phyloP scores from a whole-genome alignment of 2,888 invertebrate species.

The Sminthurides aquaticus region DNA sequence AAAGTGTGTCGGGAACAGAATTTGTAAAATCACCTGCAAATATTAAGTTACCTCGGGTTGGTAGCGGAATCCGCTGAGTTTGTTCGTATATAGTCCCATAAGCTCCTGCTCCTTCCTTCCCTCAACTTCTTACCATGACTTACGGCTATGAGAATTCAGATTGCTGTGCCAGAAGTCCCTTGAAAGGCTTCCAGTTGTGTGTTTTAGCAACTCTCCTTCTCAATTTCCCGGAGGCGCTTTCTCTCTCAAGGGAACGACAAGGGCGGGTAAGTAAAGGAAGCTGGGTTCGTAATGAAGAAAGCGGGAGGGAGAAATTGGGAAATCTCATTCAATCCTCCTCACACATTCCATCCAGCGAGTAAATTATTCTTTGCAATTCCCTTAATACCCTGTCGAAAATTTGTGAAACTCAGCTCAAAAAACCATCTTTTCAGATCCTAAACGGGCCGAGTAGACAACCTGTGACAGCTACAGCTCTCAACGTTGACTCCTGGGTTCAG shows the following conservation, averaged over 20 bases:
- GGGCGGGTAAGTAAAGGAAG: constrained; percentile 2
- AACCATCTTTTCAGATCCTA: neutral
- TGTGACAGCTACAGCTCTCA: neutral
- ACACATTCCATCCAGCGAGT: neutral
- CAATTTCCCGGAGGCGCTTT: neutral
- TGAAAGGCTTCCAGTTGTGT: neutral
- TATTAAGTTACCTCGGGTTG: neutral
- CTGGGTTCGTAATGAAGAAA: neutral
- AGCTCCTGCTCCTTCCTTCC: neutral
- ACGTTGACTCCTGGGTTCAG: neutral
- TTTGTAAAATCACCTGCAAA: neutral
- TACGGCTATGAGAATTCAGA: neutral
- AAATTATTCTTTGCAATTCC: no score
- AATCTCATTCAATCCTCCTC: neutral
- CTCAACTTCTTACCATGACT: neutral
- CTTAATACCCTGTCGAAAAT: neutral
- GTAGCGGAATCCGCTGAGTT: neutral
- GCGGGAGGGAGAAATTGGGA: neutral
- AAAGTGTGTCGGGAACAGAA: neutral
- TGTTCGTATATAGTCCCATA: neutral
- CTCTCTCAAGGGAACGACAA: neutral
- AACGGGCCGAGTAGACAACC: neutral
- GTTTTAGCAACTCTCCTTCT: neutral
- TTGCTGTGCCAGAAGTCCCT: neutral
- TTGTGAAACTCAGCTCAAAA: neutral